Conservation (phyloP, 2,888 invertebrate genomes). For the Caenorhabditis plicata region DNA sequence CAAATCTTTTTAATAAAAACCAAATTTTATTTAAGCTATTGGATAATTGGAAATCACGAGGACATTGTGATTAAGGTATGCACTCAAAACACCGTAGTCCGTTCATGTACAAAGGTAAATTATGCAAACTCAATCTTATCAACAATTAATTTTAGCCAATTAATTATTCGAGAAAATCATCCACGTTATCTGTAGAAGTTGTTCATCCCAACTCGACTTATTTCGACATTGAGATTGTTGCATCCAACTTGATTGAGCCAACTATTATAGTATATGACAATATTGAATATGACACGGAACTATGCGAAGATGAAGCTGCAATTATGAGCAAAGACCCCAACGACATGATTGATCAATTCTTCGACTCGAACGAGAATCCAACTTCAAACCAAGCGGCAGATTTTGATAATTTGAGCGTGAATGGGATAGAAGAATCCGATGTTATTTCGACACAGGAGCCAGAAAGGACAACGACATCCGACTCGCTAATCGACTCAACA, state of each 20-base stretch:
- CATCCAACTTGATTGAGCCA: constrained; percentile 42
- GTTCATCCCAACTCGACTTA: constrained; percentile 51
- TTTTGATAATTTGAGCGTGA: constrained; percentile 1
- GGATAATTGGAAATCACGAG: constrained; percentile 42
- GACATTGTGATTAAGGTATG: constrained; percentile 47
- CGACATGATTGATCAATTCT: constrained; percentile 18
- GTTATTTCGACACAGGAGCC: not conserved
- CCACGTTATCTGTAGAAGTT: constrained; percentile 48
- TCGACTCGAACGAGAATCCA: constrained; percentile 19
- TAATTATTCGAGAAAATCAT: constrained; percentile 24
- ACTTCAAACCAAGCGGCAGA: not conserved
- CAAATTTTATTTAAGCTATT: no score
- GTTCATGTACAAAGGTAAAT: constrained; percentile 49
- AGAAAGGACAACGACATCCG: constrained; percentile 13
- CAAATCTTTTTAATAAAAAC: no score
- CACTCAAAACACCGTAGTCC: constrained; percentile 45
- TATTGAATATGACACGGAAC: constrained; percentile 45
- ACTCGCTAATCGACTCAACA: no score
- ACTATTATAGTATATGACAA: constrained; percentile 51
- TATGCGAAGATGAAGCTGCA: constrained; percentile 19
- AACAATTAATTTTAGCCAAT: constrained; percentile 43
- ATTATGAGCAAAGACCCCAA: constrained; percentile 9
- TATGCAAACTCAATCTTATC: no score
- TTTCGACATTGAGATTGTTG: constrained; percentile 48
- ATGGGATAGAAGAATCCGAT: not conserved